A percentile compares a stretch with the other conserved stretches of the same genome.
phyloP scores from a whole-genome alignment of 2,888 invertebrate genomes.

The Alviniconcha strummeri region DNA sequence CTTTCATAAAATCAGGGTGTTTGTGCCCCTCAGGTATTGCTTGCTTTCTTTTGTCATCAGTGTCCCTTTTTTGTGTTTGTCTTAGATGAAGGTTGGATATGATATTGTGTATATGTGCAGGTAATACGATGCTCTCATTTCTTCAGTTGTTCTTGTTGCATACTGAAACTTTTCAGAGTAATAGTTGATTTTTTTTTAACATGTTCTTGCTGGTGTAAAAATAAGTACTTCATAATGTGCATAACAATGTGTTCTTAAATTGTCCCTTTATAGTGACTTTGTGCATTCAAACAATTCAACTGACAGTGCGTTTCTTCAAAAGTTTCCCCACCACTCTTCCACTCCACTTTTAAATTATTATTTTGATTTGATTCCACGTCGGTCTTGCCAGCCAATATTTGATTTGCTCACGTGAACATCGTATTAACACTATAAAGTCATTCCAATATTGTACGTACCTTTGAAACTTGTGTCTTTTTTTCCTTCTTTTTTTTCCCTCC shows the following conservation, averaged over 20 bases:
- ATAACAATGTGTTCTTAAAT: constrained; percentile 12
- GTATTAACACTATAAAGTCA: constrained; percentile 30
- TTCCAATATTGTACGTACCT: constrained; percentile 31
- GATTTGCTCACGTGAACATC: constrained; percentile 28
- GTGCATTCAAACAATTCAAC: constrained; percentile 6
- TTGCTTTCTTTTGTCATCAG: neutral
- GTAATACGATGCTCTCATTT: constrained; percentile 22
- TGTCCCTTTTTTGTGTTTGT: neutral
- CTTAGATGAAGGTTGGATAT: constrained; percentile 10
- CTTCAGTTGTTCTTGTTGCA: constrained; percentile 21
- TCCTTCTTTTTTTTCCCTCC: neutral
- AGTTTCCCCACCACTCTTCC: too few relatives aligned
- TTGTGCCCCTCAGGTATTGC: constrained; percentile 17
- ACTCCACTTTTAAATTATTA: neutral
- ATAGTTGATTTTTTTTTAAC: too few relatives aligned
- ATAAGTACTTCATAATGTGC: constrained; percentile 20
- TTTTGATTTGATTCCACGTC: constrained; percentile 26
- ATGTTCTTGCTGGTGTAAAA: too few relatives aligned
- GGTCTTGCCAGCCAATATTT: constrained; percentile 33
- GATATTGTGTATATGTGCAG: constrained; percentile 8
- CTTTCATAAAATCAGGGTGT: constrained; percentile 24
- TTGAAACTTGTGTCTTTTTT: constrained; percentile 4
- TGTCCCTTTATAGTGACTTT: constrained; percentile 2
- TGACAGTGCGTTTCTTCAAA: neutral
- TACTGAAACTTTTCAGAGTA: neutral